Conservation (phyloP, 1,140 invertebrate species). For the Pseudomyrmex flavicornis region DNA sequence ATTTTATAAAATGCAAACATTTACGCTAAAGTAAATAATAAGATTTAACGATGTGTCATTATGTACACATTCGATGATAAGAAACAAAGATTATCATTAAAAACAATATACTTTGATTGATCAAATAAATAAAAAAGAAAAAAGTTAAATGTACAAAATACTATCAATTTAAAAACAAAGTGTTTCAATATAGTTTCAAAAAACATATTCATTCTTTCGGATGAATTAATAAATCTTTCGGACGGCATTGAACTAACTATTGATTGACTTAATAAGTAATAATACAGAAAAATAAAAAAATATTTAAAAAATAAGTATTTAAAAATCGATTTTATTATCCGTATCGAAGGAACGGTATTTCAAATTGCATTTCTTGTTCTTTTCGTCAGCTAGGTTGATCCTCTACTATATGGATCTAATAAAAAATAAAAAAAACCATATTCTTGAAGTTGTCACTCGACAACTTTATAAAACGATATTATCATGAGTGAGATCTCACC, state of each 20-base stretch:
- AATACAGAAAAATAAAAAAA: constrained; percentile 38
- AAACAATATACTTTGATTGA: neutral
- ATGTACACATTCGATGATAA: neutral
- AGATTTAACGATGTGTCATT: constrained; percentile 15
- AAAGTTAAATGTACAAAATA: constrained; percentile 1
- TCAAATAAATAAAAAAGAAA: neutral
- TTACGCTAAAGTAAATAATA: neutral
- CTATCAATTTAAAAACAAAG: neutral
- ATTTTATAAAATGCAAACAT: constrained; percentile 25
- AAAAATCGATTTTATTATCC: constrained; percentile 55
- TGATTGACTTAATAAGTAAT: too few species aligned
- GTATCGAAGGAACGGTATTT: constrained; percentile 54
- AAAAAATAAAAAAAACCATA: constrained; percentile 44
- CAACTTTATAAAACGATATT: neutral
- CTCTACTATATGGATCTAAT: constrained; percentile 79
- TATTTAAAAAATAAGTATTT: constrained; percentile 64
- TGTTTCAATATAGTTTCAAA: constrained; percentile 10
- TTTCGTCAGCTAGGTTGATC: constrained; percentile 77
- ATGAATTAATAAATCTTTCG: neutral
- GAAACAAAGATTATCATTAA: neutral
- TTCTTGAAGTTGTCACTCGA: neutral
- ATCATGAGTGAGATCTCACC: constrained; percentile 85
- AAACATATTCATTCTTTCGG: constrained; percentile 12
- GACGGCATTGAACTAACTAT: constrained; percentile 43
- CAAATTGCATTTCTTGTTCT: constrained; percentile 25